A percentile compares a stretch with the other conserved stretches of the same genome.
Conservation (phyloP, 2,113 vertebrate genomes). For the Phaetusa simplex region DNA sequence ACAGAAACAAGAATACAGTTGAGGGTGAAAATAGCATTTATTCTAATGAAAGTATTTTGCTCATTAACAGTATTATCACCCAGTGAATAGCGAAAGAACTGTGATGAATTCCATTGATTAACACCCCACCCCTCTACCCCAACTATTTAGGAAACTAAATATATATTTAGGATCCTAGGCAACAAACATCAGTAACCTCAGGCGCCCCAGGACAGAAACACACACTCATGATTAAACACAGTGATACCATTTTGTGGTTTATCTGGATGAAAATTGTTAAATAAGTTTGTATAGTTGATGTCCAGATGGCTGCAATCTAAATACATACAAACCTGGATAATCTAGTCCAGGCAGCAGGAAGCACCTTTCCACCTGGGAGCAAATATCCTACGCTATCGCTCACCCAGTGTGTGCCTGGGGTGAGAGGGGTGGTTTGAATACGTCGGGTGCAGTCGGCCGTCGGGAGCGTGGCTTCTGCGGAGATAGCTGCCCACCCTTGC, state of each 20-base stretch:
- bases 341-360: background rate
- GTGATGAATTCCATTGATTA: background rate
- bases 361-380: background rate
- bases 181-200: background rate
- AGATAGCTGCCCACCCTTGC: background rate
- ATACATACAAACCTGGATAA: background rate
- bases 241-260: background rate
- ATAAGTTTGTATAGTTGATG: background rate
- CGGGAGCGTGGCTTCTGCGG: background rate
- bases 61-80: background rate
- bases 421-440: background rate
- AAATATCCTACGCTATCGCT: background rate
- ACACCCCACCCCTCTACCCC: background rate
- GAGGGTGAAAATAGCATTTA: background rate
- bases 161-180: background rate
- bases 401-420: rapidly evolving
- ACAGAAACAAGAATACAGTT: background rate
- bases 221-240: background rate
- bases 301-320: background rate
- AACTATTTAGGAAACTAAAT: background rate
- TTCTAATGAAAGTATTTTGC: background rate
- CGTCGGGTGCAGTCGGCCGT: rapidly evolving
- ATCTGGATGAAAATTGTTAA: background rate
- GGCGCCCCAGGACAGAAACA: background rate
- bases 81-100: background rate